Base-by-base conservation (phyloP, 2,797 vertebrate genomes). In the Trachurus trachurus region DNA sequence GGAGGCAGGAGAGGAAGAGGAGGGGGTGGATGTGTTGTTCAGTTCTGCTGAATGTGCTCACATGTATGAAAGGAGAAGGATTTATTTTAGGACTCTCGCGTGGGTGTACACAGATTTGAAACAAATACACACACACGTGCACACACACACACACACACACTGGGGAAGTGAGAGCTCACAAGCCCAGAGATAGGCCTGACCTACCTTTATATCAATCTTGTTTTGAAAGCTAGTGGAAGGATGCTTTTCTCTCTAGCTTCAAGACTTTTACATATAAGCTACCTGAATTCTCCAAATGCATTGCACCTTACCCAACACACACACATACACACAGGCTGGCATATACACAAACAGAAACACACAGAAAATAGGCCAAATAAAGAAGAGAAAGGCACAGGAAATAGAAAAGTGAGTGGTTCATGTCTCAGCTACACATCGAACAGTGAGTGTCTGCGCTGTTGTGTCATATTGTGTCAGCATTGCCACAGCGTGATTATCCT, bases 31-130 rank as follows among this genome's bases (percentile, higher is more conserved):
- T 85, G 81, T 87, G 87, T 84, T 80, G 85, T 89, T 87, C 86
- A 86, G 81, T 89, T 93, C 84, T 94, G 89, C 90, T 92, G 90
- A 95, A 95, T 93, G 88, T 63, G 82, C 88, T 93, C 92, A 92
- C 93, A 95, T 93, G 92, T 93, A 94, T 93, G 90, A 91, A 94
- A 95, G 91, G 88, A 94, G 92, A 92, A 93, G 85, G 66, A 92
- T 93, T 93, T 96, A 95, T 96, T 96, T 96, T 94, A 89, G 88
- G 90, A 92, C 82, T 86, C 64, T 79, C 3, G 93, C 74, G 93
- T 95, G 94, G 94, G 94, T 91, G 89, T 89, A 74, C 88, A 75
- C 90, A 89, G 71, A 93, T 90, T 85, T 88, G 65, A 91, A 84
- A 83, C 71, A 54, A 39, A 42, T 67, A 78, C 62, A 58, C 70